phyloP scores from a whole-genome alignment of 2,888 invertebrate species.

The Heliothis peltigera region DNA sequence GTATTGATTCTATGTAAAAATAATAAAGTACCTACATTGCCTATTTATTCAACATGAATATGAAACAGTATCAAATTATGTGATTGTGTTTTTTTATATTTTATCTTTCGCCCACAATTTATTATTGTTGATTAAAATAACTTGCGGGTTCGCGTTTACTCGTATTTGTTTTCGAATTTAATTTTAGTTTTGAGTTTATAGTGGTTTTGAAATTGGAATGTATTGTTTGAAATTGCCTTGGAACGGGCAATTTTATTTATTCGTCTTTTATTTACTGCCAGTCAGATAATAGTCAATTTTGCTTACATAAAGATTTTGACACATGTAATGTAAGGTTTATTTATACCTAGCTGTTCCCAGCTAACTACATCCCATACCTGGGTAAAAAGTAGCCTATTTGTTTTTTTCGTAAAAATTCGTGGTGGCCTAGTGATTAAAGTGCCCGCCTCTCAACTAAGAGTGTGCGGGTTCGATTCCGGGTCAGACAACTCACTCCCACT shows the following conservation, averaged over 20 bases:
- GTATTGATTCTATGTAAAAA: conserved; percentile 69
- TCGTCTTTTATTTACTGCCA: neutral
- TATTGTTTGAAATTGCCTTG: neutral
- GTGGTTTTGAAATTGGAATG: conserved; percentile 10
- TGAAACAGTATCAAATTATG: conserved; percentile 40
- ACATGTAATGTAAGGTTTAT: neutral
- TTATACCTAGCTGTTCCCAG: no score
- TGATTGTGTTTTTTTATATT: conserved; percentile 23
- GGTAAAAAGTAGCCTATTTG: no score
- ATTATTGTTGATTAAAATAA: conserved; percentile 24
- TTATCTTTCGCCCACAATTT: conserved; percentile 6
- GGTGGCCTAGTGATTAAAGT: no score
- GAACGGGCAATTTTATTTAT: neutral
- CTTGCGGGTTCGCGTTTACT: conserved; percentile 21
- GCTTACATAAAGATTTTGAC: neutral
- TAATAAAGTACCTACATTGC: conserved; percentile 52
- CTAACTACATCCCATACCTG: no score
- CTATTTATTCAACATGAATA: conserved; percentile 49
- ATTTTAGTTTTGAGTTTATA: conserved; percentile 20
- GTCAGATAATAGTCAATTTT: neutral
- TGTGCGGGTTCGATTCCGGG: no score
- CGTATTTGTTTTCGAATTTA: conserved; percentile 35
- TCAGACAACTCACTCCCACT: no score
- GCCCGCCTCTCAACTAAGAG: no score
- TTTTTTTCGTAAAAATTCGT: no score